Conservation (phyloP, 2,888 invertebrate species). For the Microplitis deprimator region DNA sequence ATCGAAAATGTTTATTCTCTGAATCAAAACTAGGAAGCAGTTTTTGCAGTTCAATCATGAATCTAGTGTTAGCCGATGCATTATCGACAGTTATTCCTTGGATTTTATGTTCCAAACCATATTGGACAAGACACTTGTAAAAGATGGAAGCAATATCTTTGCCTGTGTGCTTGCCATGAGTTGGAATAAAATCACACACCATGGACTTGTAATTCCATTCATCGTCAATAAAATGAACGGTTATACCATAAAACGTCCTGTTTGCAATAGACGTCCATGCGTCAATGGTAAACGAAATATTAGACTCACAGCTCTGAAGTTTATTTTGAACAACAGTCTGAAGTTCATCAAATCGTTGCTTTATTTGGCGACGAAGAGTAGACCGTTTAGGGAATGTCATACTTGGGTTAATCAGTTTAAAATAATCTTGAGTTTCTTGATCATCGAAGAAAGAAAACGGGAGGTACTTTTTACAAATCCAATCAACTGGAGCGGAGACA, state of each 20-base stretch:
- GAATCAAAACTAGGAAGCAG: neutral
- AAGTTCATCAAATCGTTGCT: neutral
- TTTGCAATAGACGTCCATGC: too few species aligned
- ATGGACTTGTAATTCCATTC: neutral
- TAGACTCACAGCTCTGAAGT: neutral
- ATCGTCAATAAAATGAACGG: neutral
- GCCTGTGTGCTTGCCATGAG: too few species aligned
- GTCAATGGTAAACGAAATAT: too few species aligned
- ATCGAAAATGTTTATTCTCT: neutral
- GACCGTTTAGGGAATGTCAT: too few species aligned
- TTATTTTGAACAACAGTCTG: neutral
- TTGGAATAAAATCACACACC: too few species aligned
- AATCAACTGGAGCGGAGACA: too few species aligned
- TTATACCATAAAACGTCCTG: neutral
- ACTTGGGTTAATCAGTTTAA: too few species aligned
- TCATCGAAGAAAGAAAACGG: too few species aligned
- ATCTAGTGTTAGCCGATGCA: neutral
- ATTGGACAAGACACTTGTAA: neutral
- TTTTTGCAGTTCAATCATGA: neutral
- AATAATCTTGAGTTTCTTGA: too few species aligned
- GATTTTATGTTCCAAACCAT: neutral
- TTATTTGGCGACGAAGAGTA: neutral
- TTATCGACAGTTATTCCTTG: neutral
- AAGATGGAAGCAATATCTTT: too few species aligned
- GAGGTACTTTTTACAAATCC: too few species aligned